phyloP scores from a whole-genome alignment of 2,113 vertebrate genomes.

The Muntiacus reevesi region DNA sequence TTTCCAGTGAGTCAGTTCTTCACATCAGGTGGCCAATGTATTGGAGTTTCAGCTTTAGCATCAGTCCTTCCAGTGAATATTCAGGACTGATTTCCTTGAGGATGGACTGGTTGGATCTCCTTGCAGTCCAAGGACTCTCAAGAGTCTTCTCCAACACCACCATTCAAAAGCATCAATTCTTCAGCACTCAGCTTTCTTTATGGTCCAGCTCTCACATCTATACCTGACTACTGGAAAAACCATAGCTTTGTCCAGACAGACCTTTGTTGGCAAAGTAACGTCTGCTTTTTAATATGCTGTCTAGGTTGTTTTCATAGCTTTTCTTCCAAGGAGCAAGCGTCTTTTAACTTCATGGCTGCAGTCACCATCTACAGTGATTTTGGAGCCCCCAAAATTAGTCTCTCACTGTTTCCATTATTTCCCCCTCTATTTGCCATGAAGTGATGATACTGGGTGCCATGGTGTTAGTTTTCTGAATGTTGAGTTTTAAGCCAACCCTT shows the following conservation, averaged over 20 bases:
- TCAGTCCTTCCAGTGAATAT: background rate
- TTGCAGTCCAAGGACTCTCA: background rate
- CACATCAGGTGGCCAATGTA: background rate
- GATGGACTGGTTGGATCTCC: background rate
- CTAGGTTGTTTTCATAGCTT: background rate
- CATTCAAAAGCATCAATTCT: background rate
- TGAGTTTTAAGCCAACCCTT: background rate
- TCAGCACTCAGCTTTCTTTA: fast-evolving
- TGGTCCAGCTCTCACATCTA: background rate
- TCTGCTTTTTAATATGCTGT: background rate
- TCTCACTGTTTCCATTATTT: background rate
- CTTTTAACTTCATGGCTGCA: background rate
- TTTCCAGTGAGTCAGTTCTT: background rate
- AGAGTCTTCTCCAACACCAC: background rate
- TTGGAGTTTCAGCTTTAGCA: background rate
- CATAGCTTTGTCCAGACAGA: fast-evolving
- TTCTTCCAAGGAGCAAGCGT: background rate
- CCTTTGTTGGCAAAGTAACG: background rate
- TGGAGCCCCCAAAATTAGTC: background rate
- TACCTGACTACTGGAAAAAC: background rate
- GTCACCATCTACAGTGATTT: background rate
- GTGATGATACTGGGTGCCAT: background rate
- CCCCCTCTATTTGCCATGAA: background rate
- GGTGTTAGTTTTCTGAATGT: background rate
- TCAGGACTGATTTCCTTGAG: background rate